These are phyloP conservation scores for Cybosia mesomella DNA, from an alignment of 2,888 invertebrate species.

Conservation along the genomic window DNA sequence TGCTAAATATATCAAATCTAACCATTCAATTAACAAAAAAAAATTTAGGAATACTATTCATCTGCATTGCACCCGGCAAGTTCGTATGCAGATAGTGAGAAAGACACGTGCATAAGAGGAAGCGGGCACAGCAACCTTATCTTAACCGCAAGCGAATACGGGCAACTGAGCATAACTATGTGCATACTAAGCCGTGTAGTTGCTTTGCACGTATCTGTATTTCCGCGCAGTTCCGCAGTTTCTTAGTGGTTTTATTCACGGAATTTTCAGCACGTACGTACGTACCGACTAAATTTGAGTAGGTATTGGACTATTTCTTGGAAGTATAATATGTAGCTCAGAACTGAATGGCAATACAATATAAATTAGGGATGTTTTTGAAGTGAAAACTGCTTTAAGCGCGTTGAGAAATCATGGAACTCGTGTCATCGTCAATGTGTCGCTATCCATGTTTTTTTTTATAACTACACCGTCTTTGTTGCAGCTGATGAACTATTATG, in stretches of 20 bases:
- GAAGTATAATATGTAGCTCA: background rate
- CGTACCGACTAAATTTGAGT: conserved; percentile 28
- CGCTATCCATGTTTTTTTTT: too few relatives aligned
- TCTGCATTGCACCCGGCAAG: conserved; percentile 35
- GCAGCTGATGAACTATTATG: too few relatives aligned
- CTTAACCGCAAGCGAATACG: conserved; percentile 53
- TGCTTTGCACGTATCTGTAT: conserved; percentile 44
- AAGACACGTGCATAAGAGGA: conserved; percentile 51
- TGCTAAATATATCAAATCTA: conserved; percentile 11
- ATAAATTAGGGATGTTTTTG: background rate
- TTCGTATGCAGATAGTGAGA: conserved; percentile 44
- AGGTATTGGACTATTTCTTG: conserved; percentile 19
- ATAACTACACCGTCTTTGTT: too few relatives aligned
- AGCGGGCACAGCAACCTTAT: conserved; percentile 52
- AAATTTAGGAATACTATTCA: conserved; percentile 38
- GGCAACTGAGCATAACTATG: conserved; percentile 47
- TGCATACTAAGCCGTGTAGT: conserved; percentile 44
- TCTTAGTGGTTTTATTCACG: conserved; percentile 47
- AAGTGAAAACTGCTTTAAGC: too few relatives aligned
- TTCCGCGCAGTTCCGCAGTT: conserved; percentile 43
- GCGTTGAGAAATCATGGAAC: too few relatives aligned
- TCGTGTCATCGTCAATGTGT: too few relatives aligned
- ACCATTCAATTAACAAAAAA: conserved; percentile 15
- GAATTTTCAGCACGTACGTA: conserved; percentile 33
- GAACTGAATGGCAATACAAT: background rate